Conservation (phyloP, 2,797 vertebrate genomes). For the Coregonus sp. region DNA sequence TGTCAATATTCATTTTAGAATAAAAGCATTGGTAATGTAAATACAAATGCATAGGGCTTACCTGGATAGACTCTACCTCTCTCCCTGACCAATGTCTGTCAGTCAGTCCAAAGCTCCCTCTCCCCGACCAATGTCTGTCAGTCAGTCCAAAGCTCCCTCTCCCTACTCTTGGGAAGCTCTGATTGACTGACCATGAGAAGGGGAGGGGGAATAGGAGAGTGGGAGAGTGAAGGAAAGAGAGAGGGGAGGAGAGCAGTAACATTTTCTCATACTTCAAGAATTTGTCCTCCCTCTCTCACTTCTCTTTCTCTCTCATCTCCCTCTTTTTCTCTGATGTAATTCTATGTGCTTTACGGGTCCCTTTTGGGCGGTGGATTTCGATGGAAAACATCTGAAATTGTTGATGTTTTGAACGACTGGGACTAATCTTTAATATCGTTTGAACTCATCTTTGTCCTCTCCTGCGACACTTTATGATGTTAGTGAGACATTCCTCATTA, state of each 20-base stretch:
- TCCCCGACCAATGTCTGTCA: constrained; percentile 1
- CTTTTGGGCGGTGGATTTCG: constrained; percentile 59
- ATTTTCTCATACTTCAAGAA: constrained; percentile 78
- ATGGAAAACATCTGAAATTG: constrained; percentile 74
- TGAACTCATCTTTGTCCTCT: constrained; percentile 34
- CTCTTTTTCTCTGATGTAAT: constrained; percentile 70
- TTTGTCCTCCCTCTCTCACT: constrained; percentile 61
- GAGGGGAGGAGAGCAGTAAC: constrained; percentile 61
- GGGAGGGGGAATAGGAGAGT: constrained; percentile 27
- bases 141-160: constrained; percentile 21
- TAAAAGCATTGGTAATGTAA: neutral
- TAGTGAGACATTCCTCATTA: neutral
- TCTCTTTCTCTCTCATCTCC: constrained; percentile 16
- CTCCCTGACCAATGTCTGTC: constrained; percentile 8
- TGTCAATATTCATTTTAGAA: neutral
- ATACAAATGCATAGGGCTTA: constrained; percentile 29
- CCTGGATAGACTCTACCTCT: constrained; percentile 28
- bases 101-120: constrained; percentile 15
- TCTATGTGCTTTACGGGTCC: constrained; percentile 66
- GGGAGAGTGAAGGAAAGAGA: constrained; percentile 28
- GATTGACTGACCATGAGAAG: constrained; percentile 51
- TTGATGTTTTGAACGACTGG: constrained; percentile 53
- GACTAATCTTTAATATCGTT: constrained; percentile 34
- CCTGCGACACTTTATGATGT: constrained; percentile 6
- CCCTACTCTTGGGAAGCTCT: constrained; percentile 28